These are phyloP conservation scores for Picathartes gymnocephalus DNA, from an alignment of 2,113 vertebrate genomes.

Conservation along the genomic window DNA sequence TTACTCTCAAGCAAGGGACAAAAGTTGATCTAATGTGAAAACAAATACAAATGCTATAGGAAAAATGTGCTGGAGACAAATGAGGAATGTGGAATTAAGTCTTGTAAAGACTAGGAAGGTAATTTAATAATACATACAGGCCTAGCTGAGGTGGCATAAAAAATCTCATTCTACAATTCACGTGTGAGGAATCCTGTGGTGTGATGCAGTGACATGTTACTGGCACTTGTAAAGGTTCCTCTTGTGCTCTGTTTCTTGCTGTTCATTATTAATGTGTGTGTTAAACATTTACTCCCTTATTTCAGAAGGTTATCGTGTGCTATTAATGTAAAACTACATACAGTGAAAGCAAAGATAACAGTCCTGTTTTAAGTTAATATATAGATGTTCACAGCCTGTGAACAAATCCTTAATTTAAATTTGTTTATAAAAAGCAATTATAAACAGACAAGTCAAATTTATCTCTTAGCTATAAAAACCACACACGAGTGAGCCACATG, in stretches of 20 bases:
- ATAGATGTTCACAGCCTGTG: neutral
- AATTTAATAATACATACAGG: neutral
- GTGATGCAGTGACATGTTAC: neutral
- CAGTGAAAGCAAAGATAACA: neutral
- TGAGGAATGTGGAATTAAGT: neutral
- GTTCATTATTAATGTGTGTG: neutral
- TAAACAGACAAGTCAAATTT: slow-evolving; percentile 21
- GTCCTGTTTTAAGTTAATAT: neutral
- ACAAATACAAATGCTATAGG: neutral
- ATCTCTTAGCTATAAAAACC: slow-evolving; percentile 2
- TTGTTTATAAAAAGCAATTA: slow-evolving; percentile 35
- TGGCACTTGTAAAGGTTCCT: neutral
- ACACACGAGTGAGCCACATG: neutral
- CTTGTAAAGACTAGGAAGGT: neutral
- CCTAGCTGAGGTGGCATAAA: neutral
- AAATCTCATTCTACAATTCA: neutral
- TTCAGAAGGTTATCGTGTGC: neutral
- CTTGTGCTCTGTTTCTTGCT: neutral
- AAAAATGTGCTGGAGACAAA: neutral
- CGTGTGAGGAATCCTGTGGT: neutral
- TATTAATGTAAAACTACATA: neutral
- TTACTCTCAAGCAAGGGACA: neutral
- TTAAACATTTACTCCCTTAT: neutral
- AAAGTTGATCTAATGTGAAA: neutral
- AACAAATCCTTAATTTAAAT: slow-evolving; percentile 36